These are phyloP conservation scores for Lampris megalopsis DNA, from an alignment of 2,113 vertebrate genomes.

Conservation along the genomic window DNA sequence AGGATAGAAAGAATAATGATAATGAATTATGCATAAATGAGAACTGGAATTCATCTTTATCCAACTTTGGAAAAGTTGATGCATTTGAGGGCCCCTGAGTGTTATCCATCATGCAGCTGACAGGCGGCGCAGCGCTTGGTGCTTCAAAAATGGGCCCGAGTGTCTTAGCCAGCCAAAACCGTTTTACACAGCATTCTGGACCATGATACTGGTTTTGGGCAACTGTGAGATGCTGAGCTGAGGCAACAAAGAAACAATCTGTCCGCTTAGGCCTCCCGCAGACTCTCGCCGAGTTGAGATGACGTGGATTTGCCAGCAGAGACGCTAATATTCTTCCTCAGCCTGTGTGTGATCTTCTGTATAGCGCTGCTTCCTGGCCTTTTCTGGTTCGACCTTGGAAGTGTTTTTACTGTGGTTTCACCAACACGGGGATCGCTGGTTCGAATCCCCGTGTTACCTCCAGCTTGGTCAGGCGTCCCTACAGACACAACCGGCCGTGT, in stretches of 20 bases:
- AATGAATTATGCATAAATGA: constrained; percentile 80
- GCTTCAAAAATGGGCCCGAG: constrained; percentile 46
- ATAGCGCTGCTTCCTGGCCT: background rate
- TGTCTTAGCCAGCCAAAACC: constrained; percentile 46
- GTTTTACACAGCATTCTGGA: constrained; percentile 22
- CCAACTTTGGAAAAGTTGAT: constrained; percentile 75
- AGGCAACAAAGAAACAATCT: constrained; percentile 14
- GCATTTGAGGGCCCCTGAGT: constrained; percentile 69
- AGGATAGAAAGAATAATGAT: constrained; percentile 78
- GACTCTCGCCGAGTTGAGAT: constrained; percentile 18
- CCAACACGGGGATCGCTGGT: too few species aligned
- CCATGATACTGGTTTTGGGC: constrained; percentile 31
- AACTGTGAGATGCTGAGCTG: constrained; percentile 15
- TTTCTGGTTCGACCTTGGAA: background rate
- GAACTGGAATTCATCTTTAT: constrained; percentile 77
- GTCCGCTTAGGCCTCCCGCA: background rate
- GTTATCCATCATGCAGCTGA: constrained; percentile 74
- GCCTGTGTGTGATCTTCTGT: constrained; percentile 1
- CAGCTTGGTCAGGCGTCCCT: too few species aligned
- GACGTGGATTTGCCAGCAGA: constrained; percentile 14
- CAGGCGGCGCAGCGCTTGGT: constrained; percentile 63
- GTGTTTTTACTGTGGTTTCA: background rate
- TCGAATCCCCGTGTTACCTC: too few species aligned
- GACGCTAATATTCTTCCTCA: constrained; percentile 5
- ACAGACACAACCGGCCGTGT: too few species aligned